A percentile compares a stretch with the other conserved stretches of the same genome.
phyloP scores from a whole-genome alignment of 2,797 vertebrate species.

The Taeniopygia guttata region DNA sequence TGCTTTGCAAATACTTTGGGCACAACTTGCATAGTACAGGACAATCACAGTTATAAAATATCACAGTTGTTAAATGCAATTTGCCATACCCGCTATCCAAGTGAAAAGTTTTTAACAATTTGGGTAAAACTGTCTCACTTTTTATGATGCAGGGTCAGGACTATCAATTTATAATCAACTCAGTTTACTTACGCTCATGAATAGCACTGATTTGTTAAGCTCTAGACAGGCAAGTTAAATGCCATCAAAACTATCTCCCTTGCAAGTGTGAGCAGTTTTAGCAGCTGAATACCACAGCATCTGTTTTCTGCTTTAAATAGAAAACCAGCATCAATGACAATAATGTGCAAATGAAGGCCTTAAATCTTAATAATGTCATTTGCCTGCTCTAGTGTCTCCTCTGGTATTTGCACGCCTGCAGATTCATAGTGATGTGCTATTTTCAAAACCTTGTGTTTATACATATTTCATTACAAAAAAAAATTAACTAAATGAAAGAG shows the following conservation, averaged over 20 bases:
- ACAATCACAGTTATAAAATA: background rate
- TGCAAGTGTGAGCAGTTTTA: background rate
- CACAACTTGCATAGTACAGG: background rate
- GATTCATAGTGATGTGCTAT: background rate
- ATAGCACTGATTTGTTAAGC: constrained; percentile 40
- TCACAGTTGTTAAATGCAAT: background rate
- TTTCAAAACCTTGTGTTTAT: constrained; percentile 38
- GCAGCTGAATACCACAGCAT: background rate
- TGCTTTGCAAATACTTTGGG: background rate
- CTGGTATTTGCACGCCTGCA: background rate
- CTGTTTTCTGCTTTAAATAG: background rate
- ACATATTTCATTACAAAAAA: background rate
- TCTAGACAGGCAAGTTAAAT: background rate
- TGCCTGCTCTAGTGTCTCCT: background rate
- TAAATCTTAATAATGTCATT: background rate
- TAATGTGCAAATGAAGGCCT: constrained; percentile 4
- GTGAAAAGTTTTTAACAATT: constrained; percentile 41
- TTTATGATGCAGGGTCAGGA: constrained; percentile 25
- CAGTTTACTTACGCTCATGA: constrained; percentile 34
- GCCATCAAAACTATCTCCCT: background rate
- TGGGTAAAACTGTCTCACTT: background rate
- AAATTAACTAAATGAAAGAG: background rate
- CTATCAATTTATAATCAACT: constrained; percentile 43
- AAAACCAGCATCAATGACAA: background rate
- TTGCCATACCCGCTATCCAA: background rate